Percentiles rank a stretch among this genome's conserved stretches.
These are phyloP conservation scores for Tangara arthus DNA, from an alignment of 2,797 vertebrate species.

Conservation along the genomic window DNA sequence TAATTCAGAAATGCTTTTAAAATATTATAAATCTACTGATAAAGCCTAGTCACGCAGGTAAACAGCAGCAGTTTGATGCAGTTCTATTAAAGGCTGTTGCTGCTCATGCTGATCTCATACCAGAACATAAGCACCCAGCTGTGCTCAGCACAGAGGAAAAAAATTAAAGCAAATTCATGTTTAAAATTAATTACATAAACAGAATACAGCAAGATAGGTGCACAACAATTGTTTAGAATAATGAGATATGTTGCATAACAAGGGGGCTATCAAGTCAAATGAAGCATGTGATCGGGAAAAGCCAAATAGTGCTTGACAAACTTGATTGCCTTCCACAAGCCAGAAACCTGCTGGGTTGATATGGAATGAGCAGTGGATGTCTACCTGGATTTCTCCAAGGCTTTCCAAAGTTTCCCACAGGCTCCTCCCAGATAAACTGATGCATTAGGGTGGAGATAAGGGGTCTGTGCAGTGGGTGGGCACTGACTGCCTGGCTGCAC, in stretches of 20 bases:
- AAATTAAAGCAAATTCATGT: not conserved
- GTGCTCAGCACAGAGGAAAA: not conserved
- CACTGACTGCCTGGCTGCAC: not conserved
- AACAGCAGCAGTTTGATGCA: not conserved
- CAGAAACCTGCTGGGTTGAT: not conserved
- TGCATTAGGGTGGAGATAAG: not conserved
- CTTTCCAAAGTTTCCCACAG: not conserved
- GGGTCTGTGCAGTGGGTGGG: not conserved
- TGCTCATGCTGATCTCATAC: not conserved
- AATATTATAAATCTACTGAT: not conserved
- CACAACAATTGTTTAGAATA: not conserved
- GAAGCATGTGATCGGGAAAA: not conserved
- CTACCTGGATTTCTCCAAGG: not conserved
- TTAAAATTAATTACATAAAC: not conserved
- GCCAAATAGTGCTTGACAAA: not conserved
- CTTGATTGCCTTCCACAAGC: fast-evolving
- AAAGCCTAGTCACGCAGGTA: not conserved
- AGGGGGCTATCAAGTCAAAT: not conserved
- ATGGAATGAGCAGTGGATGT: not conserved
- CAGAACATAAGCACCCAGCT: not conserved
- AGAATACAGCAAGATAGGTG: not conserved
- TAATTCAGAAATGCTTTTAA: not conserved
- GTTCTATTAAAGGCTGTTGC: not conserved
- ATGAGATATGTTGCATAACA: not conserved
- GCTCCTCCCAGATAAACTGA: not conserved